phyloP scores from a whole-genome alignment of 2,888 invertebrate genomes.

The Halocaridina rubra region DNA sequence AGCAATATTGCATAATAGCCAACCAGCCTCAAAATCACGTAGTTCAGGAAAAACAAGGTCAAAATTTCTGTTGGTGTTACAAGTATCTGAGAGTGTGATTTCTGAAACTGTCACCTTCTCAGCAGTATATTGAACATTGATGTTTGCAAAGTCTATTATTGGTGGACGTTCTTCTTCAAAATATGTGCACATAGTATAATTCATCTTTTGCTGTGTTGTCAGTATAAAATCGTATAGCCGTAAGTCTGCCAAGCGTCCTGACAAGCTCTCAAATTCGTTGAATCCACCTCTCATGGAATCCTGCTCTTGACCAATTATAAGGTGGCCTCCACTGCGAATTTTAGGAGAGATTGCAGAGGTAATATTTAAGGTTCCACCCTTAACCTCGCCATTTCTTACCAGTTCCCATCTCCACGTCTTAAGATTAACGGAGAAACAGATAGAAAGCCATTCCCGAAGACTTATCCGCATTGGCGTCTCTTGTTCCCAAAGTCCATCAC shows the following conservation, averaged over 20 bases:
- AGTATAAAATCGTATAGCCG: background rate
- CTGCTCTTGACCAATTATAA: conserved; percentile 7
- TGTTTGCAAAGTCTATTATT: background rate
- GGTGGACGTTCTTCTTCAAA: background rate
- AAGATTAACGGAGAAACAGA: background rate
- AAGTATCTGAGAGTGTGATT: background rate
- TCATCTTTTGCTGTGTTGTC: background rate
- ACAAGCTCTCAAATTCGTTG: background rate
- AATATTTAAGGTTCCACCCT: background rate
- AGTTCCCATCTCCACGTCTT: background rate
- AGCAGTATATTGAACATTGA: background rate
- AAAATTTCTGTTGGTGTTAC: background rate
- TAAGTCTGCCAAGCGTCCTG: background rate
- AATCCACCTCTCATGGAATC: background rate
- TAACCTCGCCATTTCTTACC: background rate
- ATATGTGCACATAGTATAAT: background rate
- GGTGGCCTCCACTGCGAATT: background rate
- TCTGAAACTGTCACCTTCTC: background rate
- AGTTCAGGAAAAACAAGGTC: background rate
- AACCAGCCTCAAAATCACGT: background rate
- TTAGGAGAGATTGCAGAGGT: background rate
- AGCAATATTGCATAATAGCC: background rate
- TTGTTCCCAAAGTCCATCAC: background rate
- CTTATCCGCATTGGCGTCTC: background rate
- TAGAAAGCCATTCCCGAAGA: background rate